Base-by-base conservation (phyloP, 1,140 invertebrate genomes). In the Zaprionus kolodkinae region DNA sequence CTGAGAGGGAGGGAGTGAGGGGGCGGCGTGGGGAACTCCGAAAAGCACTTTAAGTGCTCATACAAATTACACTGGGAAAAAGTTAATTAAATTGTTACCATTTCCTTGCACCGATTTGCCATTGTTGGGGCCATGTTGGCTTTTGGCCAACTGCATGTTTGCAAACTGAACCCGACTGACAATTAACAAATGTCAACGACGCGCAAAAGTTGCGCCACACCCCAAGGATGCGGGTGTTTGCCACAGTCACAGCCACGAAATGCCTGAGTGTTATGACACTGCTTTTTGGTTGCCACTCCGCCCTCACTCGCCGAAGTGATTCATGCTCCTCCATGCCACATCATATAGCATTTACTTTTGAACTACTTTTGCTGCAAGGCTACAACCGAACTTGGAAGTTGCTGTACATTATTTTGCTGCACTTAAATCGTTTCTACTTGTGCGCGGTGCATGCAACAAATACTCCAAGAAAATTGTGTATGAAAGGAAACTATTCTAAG, bases 151-250 rank as follows among this genome's bases (percentile, higher is more conserved):
- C 50, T 77, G 83, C 83, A 88, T 87, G 83, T 87, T 86, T 79
- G 63, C 66, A 56, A 72, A 64, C 64, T 66, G 52, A 79, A 77
- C 61, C 59, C 62, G 69, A 48, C 60, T 73, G 84, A 88, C 84
- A 87, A 87, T 87, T 87, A 88, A 88, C 83, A 88, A 87, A 88
- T 87, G 83, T 83, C 83, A 79, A 78, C 72, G 65, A 52, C 69
- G 72, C 65, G 68, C 68, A 81, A 60, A 69, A 75, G 72, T 78
- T 74, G n/a, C n/a, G n/a, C 33, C 33, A 2, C 21, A 21, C 21
- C n/a, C 50, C 48, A 62, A 59, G 56, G 72, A 79, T 81, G 79
- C 64, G 79, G 76, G 82, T 56, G 67, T 35, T 50, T 55, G 40
- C 52, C 13, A 52, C 38, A 61, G 35, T 40, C 40, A 45, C 40